phyloP scores from a whole-genome alignment of 1,140 invertebrate genomes.

The Paralvinella palmiformis region DNA sequence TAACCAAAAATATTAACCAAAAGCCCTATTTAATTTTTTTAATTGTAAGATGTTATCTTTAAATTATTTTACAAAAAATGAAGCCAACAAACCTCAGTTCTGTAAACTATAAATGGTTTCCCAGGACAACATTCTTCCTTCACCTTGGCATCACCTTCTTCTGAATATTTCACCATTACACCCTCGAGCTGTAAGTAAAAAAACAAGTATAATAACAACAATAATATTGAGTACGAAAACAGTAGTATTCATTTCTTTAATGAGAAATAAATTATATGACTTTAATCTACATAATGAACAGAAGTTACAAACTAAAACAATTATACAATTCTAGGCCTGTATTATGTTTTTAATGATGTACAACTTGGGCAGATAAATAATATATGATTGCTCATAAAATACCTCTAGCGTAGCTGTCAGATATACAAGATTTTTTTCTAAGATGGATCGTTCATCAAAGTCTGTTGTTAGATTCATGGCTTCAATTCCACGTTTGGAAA shows the following conservation, averaged over 20 bases:
- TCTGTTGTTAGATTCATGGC: conserved; percentile 77
- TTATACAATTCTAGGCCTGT: no score
- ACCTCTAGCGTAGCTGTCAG: conserved; percentile 81
- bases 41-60: background rate
- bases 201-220: no score
- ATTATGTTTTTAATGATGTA: background rate
- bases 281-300: no score
- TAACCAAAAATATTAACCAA: background rate
- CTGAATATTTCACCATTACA: conserved; percentile 69
- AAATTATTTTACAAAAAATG: background rate
- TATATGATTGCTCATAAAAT: conserved; percentile 41
- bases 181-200: conserved; percentile 63
- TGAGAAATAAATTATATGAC: no score
- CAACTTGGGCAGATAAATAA: no score
- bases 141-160: conserved; percentile 75
- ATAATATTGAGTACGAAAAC: no score
- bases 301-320: no score
- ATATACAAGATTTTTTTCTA: conserved; percentile 72
- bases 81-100: conserved; percentile 28
- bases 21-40: background rate
- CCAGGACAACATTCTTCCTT: conserved; percentile 88
- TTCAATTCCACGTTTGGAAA: conserved; percentile 62
- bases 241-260: no score
- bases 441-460: conserved; percentile 77
- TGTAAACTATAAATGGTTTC: conserved; percentile 69